These are phyloP conservation scores for Radopholus similis DNA, from an alignment of 1,140 invertebrate genomes.

Conservation along the genomic window DNA sequence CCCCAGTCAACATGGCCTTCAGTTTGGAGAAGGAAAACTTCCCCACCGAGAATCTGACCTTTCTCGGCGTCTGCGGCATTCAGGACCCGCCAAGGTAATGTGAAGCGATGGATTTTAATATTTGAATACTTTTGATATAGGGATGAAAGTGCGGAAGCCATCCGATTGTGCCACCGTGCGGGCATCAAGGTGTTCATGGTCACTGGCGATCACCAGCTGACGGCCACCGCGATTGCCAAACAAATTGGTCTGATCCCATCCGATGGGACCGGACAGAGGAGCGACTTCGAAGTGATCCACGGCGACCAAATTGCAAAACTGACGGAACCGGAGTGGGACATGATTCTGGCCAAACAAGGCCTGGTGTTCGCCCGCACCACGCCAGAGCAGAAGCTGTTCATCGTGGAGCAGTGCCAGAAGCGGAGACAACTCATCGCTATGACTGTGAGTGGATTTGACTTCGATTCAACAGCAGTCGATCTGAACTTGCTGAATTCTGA, in stretches of 20 bases:
- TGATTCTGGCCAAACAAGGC: slow-evolving; percentile 68
- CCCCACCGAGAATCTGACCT: slow-evolving; percentile 35
- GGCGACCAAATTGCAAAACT: slow-evolving; percentile 46
- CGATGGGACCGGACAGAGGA: too few species aligned
- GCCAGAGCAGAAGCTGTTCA: slow-evolving; percentile 76
- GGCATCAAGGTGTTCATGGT: slow-evolving; percentile 61
- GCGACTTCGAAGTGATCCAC: too few species aligned
- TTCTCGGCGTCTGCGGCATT: slow-evolving; percentile 43
- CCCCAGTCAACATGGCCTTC: slow-evolving; percentile 33
- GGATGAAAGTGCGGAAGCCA: too few species aligned
- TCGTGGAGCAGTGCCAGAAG: slow-evolving; percentile 76
- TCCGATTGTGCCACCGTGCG: slow-evolving; percentile 56
- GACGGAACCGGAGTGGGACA: slow-evolving; percentile 46
- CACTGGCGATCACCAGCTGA: slow-evolving; percentile 60
- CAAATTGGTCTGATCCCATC: slow-evolving; percentile 55
- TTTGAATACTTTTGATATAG: too few species aligned
- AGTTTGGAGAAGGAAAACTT: slow-evolving; percentile 35
- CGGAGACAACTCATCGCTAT: slow-evolving; percentile 68
- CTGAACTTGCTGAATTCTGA: too few species aligned
- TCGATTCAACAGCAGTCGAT: too few species aligned
- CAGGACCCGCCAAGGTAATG: slow-evolving; percentile 47
- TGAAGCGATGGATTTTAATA: slow-evolving; percentile 38
- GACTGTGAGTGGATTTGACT: slow-evolving; percentile 63
- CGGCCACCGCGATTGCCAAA: too few species aligned
- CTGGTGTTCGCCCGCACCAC: slow-evolving; percentile 80